phyloP scores from a whole-genome alignment of 92 coral and sea anemone species.

The Porites evermanni region DNA sequence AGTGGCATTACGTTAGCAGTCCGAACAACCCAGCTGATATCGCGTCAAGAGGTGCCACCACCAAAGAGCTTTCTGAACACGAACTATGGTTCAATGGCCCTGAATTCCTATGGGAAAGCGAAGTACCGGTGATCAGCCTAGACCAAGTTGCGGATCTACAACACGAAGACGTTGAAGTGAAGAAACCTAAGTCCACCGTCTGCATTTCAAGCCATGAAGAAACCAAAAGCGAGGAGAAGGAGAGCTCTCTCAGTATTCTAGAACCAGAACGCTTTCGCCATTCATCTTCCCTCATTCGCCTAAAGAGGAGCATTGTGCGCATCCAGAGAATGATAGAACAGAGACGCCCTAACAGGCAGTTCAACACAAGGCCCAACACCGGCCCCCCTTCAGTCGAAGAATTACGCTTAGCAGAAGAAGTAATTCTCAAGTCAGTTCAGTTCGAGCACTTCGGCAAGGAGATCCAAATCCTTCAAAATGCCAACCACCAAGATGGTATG shows the following conservation, averaged over 20 bases:
- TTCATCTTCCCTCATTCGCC: slow-evolving; percentile 48
- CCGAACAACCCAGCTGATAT: slow-evolving; percentile 35
- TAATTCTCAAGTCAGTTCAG: slow-evolving; percentile 38
- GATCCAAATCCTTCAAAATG: slow-evolving; percentile 9
- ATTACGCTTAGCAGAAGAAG: slow-evolving; percentile 36
- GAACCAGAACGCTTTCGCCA: slow-evolving; percentile 29
- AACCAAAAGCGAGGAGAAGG: not conserved
- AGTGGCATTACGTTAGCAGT: slow-evolving; percentile 14
- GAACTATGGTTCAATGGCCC: slow-evolving; percentile 36
- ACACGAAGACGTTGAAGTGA: slow-evolving; percentile 59
- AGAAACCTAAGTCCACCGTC: slow-evolving; percentile 40
- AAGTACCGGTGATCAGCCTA: not conserved
- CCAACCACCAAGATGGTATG: slow-evolving; percentile 21
- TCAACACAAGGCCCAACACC: slow-evolving; percentile 22
- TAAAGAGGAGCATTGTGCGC: slow-evolving; percentile 52
- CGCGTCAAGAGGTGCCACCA: slow-evolving; percentile 34
- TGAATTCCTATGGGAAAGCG: slow-evolving; percentile 5
- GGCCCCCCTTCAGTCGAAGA: slow-evolving; percentile 52
- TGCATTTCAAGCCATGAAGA: slow-evolving; percentile 6
- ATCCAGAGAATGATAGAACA: slow-evolving; percentile 59
- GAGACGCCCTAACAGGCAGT: slow-evolving; percentile 46
- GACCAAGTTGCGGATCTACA: slow-evolving; percentile 34
- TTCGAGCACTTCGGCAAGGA: slow-evolving; percentile 23
- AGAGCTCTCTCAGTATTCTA: not conserved
- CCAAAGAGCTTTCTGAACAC: slow-evolving; percentile 10